Evolutionary conservation across 2,888 invertebrate genomes (phyloP).

Genomic region (Auanema freiburgensis): DNA sequence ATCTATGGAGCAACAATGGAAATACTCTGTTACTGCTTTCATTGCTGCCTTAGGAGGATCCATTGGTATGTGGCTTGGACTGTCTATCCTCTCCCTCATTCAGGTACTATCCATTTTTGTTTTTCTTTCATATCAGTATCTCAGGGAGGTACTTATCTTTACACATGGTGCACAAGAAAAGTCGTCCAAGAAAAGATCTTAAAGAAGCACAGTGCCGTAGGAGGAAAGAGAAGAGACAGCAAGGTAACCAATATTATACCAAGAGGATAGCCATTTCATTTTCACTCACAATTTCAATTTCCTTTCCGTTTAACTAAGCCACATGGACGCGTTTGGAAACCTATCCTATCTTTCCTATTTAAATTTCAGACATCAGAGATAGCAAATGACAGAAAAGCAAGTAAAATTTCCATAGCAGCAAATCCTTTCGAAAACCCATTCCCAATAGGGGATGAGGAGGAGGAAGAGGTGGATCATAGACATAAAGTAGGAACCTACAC

Average conservation of each 20-base stretch:
- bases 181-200: slow-evolving; percentile 49
- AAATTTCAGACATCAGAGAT: slow-evolving; percentile 4
- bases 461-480: too few species aligned
- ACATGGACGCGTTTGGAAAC: background rate
- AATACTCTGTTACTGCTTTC: slow-evolving; percentile 53
- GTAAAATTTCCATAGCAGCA: slow-evolving; percentile 22
- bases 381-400: background rate
- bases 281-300: slow-evolving; percentile 1
- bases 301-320: slow-evolving; percentile 1
- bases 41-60: slow-evolving; percentile 63
- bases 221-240: slow-evolving; percentile 5
- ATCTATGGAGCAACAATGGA: slow-evolving; percentile 58
- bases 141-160: slow-evolving; percentile 56
- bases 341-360: slow-evolving; percentile 14
- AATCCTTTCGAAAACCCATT: slow-evolving; percentile 20
- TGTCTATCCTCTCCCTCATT: slow-evolving; percentile 61
- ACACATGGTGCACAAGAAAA: slow-evolving; percentile 49
- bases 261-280: background rate
- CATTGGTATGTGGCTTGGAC: slow-evolving; percentile 64
- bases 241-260: slow-evolving; percentile 1
- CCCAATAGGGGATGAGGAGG: too few species aligned
- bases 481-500: too few species aligned
- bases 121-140: background rate
- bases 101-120: slow-evolving; percentile 36
- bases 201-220: slow-evolving; percentile 16